phyloP scores from a whole-genome alignment of 2,888 invertebrate species.

The Drosophila kanekoi region DNA sequence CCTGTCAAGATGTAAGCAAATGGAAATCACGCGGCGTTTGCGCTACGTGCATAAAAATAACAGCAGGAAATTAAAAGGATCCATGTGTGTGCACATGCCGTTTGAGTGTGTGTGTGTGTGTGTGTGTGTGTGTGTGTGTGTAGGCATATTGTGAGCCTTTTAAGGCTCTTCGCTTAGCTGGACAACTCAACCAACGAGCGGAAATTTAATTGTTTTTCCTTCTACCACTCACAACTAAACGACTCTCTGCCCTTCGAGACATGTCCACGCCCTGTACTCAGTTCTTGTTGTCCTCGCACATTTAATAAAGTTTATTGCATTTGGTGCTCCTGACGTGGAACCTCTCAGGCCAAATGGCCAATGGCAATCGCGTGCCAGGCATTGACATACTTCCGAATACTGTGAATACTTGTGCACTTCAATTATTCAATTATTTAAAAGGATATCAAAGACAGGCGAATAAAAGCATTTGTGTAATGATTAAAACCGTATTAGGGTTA shows the following conservation, averaged over 20 bases:
- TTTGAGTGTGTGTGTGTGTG: background rate
- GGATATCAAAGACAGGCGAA: background rate
- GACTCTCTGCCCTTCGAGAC: constrained; percentile 14
- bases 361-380: constrained; percentile 49
- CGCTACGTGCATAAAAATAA: constrained; percentile 69
- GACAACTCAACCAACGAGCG: constrained; percentile 44
- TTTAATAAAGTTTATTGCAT: constrained; percentile 69
- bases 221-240: background rate
- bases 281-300: constrained; percentile 11
- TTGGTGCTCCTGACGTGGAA: constrained; percentile 3
- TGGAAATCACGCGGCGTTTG: constrained; percentile 74
- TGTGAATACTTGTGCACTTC: constrained; percentile 15
- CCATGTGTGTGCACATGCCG: constrained; percentile 41
- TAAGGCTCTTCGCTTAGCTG: constrained; percentile 48
- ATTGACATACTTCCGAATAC: constrained; percentile 43
- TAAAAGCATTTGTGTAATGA: background rate
- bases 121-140: constrained; percentile 8
- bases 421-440: constrained; percentile 40
- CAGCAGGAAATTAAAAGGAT: constrained; percentile 80
- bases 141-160: constrained; percentile 46
- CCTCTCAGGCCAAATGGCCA: constrained; percentile 5
- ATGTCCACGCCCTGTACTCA: constrained; percentile 4
- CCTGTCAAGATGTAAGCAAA: constrained; percentile 49
- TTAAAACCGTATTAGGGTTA: background rate
- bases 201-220: constrained; percentile 70